A percentile compares a stretch with the other conserved stretches of the same genome.
Evolutionary conservation across 2,888 invertebrate genomes (phyloP).

Genomic region (Acholoe squamosa): DNA sequence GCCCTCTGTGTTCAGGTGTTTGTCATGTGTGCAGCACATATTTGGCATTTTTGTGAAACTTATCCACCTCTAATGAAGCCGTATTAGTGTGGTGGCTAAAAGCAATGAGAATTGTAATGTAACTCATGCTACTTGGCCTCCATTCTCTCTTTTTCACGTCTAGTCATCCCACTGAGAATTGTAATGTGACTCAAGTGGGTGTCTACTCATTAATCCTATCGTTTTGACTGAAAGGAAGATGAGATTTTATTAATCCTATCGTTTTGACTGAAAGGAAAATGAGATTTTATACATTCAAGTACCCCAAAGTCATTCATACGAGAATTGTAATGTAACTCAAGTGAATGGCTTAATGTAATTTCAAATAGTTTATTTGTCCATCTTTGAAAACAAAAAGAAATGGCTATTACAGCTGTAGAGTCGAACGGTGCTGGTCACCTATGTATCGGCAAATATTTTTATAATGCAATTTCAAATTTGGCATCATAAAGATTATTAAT

Average conservation of each 20-base stretch:
- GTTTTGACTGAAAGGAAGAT: neutral
- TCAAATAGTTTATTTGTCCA: too few relatives aligned
- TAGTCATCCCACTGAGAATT: conserved; percentile 38
- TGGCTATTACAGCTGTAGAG: too few relatives aligned
- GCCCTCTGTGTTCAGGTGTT: neutral
- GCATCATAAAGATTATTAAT: too few relatives aligned
- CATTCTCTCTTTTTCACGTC: neutral
- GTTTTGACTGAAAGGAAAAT: too few relatives aligned
- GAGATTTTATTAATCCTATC: too few relatives aligned
- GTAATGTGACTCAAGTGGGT: conserved; percentile 48
- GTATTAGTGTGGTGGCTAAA: neutral
- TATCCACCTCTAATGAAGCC: neutral
- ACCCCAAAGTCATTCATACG: neutral
- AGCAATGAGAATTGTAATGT: conserved; percentile 45
- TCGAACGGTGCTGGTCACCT: too few relatives aligned
- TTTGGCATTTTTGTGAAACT: neutral
- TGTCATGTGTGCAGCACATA: neutral
- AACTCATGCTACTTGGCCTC: neutral
- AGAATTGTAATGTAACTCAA: conserved; percentile 21
- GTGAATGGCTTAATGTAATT: neutral
- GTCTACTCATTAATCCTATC: neutral
- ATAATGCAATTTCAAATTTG: too few relatives aligned
- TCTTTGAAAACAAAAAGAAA: too few relatives aligned
- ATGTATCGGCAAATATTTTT: too few relatives aligned
- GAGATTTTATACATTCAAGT: too few relatives aligned